These are phyloP conservation scores for Psammodynastes pulverulentus DNA, from an alignment of 2,113 vertebrate species.

Conservation along the genomic window DNA sequence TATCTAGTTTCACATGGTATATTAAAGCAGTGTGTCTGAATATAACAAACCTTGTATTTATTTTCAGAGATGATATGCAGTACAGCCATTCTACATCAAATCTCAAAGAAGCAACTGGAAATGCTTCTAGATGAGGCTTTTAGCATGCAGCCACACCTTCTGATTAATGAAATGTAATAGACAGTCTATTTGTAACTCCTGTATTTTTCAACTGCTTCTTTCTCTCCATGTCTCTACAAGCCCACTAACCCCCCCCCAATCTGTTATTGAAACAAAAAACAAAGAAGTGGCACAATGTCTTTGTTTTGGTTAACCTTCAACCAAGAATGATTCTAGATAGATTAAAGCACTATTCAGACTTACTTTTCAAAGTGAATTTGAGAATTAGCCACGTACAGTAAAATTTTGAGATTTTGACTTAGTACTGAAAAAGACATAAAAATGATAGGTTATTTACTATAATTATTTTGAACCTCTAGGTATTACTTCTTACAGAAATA, in stretches of 20 bases:
- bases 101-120: neutral
- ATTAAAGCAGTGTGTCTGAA: neutral
- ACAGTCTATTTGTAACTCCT: neutral
- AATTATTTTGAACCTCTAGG: neutral
- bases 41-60: neutral
- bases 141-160: neutral
- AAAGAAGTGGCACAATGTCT: neutral
- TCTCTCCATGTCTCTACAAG: too few species aligned
- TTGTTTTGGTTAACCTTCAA: neutral
- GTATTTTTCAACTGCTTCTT: neutral
- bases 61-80: neutral
- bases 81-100: neutral
- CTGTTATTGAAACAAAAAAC: neutral
- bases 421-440: neutral
- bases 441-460: neutral
- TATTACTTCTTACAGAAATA: neutral
- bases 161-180: neutral
- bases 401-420: neutral
- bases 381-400: neutral
- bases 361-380: neutral
- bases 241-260: neutral
- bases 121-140: neutral
- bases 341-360: too few species aligned
- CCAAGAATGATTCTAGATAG: too few species aligned
- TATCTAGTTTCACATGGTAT: neutral